Evolutionary conservation across 2,888 invertebrate genomes (phyloP).

Genomic region (Laspeyria flexula): DNA sequence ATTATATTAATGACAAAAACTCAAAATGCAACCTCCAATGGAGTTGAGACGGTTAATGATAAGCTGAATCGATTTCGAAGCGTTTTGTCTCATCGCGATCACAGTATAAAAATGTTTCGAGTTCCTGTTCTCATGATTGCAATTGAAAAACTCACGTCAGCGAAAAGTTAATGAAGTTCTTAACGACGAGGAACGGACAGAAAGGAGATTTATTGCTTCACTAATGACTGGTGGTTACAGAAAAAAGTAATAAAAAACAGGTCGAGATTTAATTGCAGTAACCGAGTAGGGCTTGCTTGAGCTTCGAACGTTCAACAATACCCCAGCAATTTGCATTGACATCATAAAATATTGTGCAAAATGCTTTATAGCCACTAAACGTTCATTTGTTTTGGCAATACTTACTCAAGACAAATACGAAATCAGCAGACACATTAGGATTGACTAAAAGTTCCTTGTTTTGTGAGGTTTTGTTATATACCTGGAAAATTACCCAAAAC

Average conservation of each 20-base stretch:
- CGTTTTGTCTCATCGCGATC: slow-evolving; percentile 66
- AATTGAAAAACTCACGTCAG: slow-evolving; percentile 68
- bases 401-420: slow-evolving; percentile 7
- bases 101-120: slow-evolving; percentile 64
- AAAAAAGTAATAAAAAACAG: slow-evolving; percentile 49
- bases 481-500: no score
- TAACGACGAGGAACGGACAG: slow-evolving; percentile 69
- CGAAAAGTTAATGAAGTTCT: slow-evolving; percentile 79
- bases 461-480: no score
- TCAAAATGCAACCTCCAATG: slow-evolving; percentile 19
- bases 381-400: slow-evolving; percentile 13
- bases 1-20: slow-evolving; percentile 18
- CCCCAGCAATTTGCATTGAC: slow-evolving; percentile 30
- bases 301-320: slow-evolving; percentile 29
- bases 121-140: slow-evolving; percentile 64
- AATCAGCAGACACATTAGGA: slow-evolving; percentile 1
- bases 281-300: slow-evolving; percentile 23
- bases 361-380: slow-evolving; percentile 13
- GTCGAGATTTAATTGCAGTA: slow-evolving; percentile 32
- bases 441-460: slow-evolving; percentile 6
- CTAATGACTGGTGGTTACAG: slow-evolving; percentile 70
- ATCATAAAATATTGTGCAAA: slow-evolving; percentile 15
- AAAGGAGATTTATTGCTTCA: slow-evolving; percentile 74
- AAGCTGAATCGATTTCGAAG: slow-evolving; percentile 60
- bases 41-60: slow-evolving; percentile 27